Evolutionary conservation across 2,797 vertebrate species (phyloP).

Genomic region (Pseudomugil tenellus): DNA sequence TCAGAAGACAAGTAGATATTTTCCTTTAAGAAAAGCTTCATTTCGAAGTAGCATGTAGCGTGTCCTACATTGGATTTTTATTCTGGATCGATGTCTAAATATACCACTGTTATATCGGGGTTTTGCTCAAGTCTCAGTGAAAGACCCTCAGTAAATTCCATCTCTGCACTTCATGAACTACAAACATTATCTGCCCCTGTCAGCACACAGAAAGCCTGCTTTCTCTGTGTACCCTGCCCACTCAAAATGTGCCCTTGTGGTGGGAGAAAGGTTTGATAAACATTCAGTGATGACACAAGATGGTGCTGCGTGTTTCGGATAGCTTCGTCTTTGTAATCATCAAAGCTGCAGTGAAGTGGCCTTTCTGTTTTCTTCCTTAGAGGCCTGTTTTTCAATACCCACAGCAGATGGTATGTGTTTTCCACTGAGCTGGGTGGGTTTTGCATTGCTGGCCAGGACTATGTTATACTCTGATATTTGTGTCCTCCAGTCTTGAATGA

Average conservation of each 20-base stretch:
- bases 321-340: slow-evolving; percentile 58
- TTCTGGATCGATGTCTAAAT: slow-evolving; percentile 51
- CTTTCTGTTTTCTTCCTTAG: slow-evolving; percentile 68
- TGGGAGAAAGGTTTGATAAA: slow-evolving; percentile 42
- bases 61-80: slow-evolving; percentile 37
- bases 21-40: slow-evolving; percentile 2
- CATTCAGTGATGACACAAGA: slow-evolving; percentile 64
- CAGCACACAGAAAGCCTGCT: slow-evolving; percentile 43
- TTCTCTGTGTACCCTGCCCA: slow-evolving; percentile 35
- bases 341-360: slow-evolving; percentile 69
- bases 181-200: slow-evolving; percentile 34
- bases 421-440: slow-evolving; percentile 63
- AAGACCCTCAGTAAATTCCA: slow-evolving; percentile 31
- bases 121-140: slow-evolving; percentile 12
- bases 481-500: slow-evolving; percentile 26
- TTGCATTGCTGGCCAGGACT: slow-evolving; percentile 39
- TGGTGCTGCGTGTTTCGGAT: slow-evolving; percentile 54
- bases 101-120: slow-evolving; percentile 30
- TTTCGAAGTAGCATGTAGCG: slow-evolving; percentile 23
- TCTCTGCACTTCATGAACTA: slow-evolving; percentile 29
- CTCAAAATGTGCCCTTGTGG: slow-evolving; percentile 43
- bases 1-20: background rate
- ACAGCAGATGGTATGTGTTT: slow-evolving; percentile 78
- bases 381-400: slow-evolving; percentile 71
- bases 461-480: slow-evolving; percentile 32